A percentile compares a stretch with the other conserved stretches of the same genome.
Conservation (phyloP, 2,113 vertebrate species). For the human (Homo sapiens) region GRCh38 chr6:46529001-46529500, state of each 20-base stretch:
- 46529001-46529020: background rate
- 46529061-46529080: background rate
- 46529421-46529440: background rate
- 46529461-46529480: background rate
- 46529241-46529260: background rate
- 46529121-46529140: background rate
- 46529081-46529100: background rate
- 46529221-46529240: background rate
- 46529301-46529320: conserved; percentile 27
- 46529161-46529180: conserved; percentile 15
- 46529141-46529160: background rate
- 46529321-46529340: conserved; percentile 49
- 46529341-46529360: background rate
- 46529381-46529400: background rate
- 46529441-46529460: background rate
- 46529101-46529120: background rate
- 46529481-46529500: background rate
- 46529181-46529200: conserved; percentile 16
- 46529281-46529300: background rate
- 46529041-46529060: background rate
- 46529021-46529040: background rate
- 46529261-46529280: background rate
- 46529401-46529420: background rate
- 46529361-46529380: background rate
- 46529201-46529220: background rate